Percentiles rank a stretch among this genome's conserved stretches.
phyloP scores from a whole-genome alignment of 2,888 invertebrate species.

The Eulithis testata region DNA sequence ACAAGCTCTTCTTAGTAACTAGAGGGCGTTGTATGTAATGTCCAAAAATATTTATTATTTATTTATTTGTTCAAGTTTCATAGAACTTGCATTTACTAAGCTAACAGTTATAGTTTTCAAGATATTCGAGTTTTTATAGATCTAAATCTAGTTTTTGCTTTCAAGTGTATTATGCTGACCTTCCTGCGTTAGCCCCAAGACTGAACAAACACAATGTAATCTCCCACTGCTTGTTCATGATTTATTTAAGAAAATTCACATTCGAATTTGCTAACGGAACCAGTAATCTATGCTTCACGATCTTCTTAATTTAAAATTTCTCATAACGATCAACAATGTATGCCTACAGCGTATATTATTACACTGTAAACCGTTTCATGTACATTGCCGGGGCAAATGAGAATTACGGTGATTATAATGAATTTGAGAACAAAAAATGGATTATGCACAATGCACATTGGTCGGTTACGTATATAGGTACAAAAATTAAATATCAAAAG shows the following conservation, averaged over 20 bases:
- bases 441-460: no score
- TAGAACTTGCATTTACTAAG: no score
- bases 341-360: constrained; percentile 29
- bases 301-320: constrained; percentile 55
- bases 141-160: not conserved
- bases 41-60: no score
- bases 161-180: not conserved
- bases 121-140: no score
- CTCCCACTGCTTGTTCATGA: constrained; percentile 64
- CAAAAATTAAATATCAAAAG: no score
- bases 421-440: not conserved
- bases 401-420: not conserved
- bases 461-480: no score
- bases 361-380: constrained; percentile 18
- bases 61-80: no score
- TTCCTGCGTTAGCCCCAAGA: constrained; percentile 41
- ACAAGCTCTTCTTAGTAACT: no score
- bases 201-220: constrained; percentile 70
- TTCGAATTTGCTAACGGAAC: constrained; percentile 61
- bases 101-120: no score
- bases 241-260: constrained; percentile 66
- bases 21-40: no score
- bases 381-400: constrained; percentile 5
- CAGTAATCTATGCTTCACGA: constrained; percentile 56
- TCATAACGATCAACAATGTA: constrained; percentile 45